These are phyloP conservation scores for Axis porcinus DNA, from an alignment of 2,113 vertebrate species.

Conservation along the genomic window DNA sequence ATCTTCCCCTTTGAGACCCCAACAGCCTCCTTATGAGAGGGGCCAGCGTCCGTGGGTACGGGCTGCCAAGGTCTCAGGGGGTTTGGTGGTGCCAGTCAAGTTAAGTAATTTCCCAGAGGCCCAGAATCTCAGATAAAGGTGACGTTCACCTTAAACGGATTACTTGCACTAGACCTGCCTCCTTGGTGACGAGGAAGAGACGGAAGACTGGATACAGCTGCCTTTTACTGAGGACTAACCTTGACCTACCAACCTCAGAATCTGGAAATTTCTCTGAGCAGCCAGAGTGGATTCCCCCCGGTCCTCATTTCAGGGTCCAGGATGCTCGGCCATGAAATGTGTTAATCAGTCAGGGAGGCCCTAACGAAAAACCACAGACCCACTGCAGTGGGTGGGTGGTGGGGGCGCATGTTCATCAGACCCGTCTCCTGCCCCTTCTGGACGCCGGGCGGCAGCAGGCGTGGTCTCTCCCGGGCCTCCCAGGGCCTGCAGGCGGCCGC, in stretches of 20 bases:
- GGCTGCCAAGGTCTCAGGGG: not conserved
- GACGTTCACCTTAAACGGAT: not conserved
- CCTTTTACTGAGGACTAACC: not conserved
- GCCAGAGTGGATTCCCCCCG: not conserved
- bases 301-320: not conserved
- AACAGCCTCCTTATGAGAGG: not conserved
- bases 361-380: not conserved
- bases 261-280: not conserved
- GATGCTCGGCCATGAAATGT: not conserved
- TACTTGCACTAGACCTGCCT: not conserved
- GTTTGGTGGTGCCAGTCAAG: not conserved
- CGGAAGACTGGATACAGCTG: rapidly evolving
- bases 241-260: rapidly evolving
- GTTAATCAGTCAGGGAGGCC: not conserved
- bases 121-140: not conserved
- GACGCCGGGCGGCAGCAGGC: not conserved
- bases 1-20: not conserved
- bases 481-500: not conserved
- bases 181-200: not conserved
- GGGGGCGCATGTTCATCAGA: not conserved
- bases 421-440: not conserved
- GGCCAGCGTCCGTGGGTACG: not conserved
- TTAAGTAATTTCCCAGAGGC: not conserved
- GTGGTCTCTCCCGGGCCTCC: not conserved
- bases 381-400: not conserved